Percentiles rank a stretch among this genome's conserved stretches.
phyloP scores from a whole-genome alignment of 92 coral and sea anemone species.

The Epizoanthus scotinus region DNA sequence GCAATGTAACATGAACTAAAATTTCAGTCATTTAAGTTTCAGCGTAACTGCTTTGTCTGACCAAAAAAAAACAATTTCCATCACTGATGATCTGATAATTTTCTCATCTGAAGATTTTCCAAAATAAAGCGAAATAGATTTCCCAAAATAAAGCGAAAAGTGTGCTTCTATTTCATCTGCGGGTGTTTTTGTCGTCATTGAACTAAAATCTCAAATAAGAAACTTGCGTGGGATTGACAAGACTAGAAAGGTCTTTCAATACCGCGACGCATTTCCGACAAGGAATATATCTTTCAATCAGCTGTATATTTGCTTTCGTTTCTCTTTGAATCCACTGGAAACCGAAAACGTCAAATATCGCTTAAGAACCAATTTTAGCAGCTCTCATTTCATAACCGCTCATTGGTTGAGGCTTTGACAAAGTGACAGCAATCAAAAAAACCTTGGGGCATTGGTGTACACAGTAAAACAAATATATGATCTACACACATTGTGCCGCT shows the following conservation, averaged over 20 bases:
- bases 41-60: not conserved
- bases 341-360: constrained; percentile 34
- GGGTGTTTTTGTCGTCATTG: not conserved
- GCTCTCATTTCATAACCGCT: not conserved
- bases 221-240: not conserved
- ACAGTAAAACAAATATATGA: constrained; percentile 27
- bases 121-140: not conserved
- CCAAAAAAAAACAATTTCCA: not conserved
- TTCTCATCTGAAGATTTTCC: not conserved
- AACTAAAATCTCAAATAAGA: not conserved
- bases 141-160: no score
- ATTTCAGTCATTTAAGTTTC: not conserved
- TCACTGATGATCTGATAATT: not conserved
- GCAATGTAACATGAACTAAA: not conserved
- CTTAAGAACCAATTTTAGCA: constrained; percentile 2
- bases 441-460: constrained; percentile 1
- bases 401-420: constrained; percentile 12
- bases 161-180: not conserved
- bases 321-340: constrained; percentile 28
- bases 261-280: constrained; percentile 5
- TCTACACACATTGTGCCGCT: not conserved
- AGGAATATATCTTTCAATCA: constrained; percentile 5
- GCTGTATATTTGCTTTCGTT: constrained; percentile 22
- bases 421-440: constrained; percentile 34
- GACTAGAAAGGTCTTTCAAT: not conserved